Percentiles rank a stretch among this genome's conserved stretches.
Conservation (phyloP, 2,797 vertebrate genomes). For the Cyprinodon diabolis region DNA sequence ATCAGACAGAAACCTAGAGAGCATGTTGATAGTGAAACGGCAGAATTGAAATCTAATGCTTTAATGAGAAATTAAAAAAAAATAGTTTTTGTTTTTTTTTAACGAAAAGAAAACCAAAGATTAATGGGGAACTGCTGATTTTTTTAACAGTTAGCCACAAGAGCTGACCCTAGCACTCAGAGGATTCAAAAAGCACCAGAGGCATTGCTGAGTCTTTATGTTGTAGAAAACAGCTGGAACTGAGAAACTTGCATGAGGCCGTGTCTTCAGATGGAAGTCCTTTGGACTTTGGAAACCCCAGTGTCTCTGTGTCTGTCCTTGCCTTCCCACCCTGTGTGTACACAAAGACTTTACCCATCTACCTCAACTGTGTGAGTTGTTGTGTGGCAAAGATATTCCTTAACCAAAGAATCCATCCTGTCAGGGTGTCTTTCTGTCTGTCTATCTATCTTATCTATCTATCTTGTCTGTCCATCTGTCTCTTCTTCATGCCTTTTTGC, state of each 20-base stretch:
- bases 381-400: constrained; percentile 83
- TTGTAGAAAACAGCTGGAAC: constrained; percentile 69
- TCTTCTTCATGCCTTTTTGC: constrained; percentile 80
- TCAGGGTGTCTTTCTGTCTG: constrained; percentile 79
- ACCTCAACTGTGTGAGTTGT: constrained; percentile 86
- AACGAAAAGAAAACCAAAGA: constrained; percentile 72
- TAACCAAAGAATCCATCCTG: constrained; percentile 87
- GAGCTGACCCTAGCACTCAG: constrained; percentile 71
- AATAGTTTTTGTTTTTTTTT: constrained; percentile 34
- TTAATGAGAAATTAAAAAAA: constrained; percentile 37
- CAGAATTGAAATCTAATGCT: constrained; percentile 42
- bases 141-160: constrained; percentile 65
- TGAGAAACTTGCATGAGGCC: constrained; percentile 78
- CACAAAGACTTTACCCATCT: constrained; percentile 84
- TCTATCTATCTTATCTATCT: constrained; percentile 40
- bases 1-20: constrained; percentile 26
- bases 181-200: constrained; percentile 68
- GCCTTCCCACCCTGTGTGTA: constrained; percentile 68
- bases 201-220: constrained; percentile 61
- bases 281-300: constrained; percentile 64
- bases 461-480: constrained; percentile 74
- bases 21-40: constrained; percentile 38
- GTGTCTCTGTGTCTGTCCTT: constrained; percentile 47
- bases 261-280: constrained; percentile 74
- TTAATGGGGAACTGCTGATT: constrained; percentile 70